Evolutionary conservation across 2,888 invertebrate genomes (phyloP), one percentile per base, ranked within the genome.

Genomic region (Elmis aenea): DNA sequence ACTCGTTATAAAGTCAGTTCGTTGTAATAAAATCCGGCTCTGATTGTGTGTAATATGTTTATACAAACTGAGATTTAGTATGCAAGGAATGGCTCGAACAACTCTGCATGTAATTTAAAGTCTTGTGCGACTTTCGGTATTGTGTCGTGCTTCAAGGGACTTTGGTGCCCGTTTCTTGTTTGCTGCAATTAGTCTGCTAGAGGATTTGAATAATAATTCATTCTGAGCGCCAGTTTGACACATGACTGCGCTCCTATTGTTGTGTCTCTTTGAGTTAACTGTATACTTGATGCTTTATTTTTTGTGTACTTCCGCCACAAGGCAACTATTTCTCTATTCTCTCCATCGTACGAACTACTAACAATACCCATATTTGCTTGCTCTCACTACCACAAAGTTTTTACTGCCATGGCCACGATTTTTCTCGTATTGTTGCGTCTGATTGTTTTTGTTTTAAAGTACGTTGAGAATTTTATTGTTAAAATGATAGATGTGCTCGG

Each of bases 51-150:
- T 62, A 61, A 62, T 63, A 61, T 61, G 61, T 61, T 63, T 61
- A 60, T 60, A 62, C 61, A 61, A 62, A 61, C 58, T 58, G 55
- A 59, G 59, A 61, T 61, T 61, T 61, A 58, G 61, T 62, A 63
- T 63, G 57, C 61, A 44, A 44, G 50, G 53, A 51, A 51, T 50
- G 55, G 46, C 55, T 49, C 46, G 57, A 57, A 57, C 58, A 61
- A 61, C 55, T 61, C 59, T 51, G 52, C 46, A 50, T 52, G 57
- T 61, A 62, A 62, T 61, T 61, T 61, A 62, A 42, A 42, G 60
- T 59, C 59, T 58, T 59, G 55, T 55, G 52, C 57, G 61, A 59
- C 59, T 61, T 61, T 59, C 56, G 45, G 46, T 42, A 46, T 46
- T 49, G 46, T 47, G 46, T 31, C 38, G 25, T 42, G 34, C 35